A percentile compares a stretch with the other conserved stretches of the same genome.
Conservation (phyloP, 2,797 vertebrate species). For the Dipus sagitta region DNA sequence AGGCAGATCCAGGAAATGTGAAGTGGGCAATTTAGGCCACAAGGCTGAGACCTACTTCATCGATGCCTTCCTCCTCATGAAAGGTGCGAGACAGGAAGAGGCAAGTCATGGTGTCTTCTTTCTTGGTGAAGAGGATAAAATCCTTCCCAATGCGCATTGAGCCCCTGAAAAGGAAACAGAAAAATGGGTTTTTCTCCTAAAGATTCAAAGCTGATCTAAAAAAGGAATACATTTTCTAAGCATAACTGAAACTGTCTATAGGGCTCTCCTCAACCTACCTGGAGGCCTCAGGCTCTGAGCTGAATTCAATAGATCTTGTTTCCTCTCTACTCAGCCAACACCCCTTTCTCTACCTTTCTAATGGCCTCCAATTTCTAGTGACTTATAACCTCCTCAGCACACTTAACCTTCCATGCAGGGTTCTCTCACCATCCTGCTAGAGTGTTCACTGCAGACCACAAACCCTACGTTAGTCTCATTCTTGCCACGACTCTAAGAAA, state of each 20-base stretch:
- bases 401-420: not conserved
- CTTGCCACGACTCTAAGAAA: not conserved
- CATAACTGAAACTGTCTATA: not conserved
- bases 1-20: not conserved
- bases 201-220: conserved; percentile 28
- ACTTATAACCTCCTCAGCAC: not conserved
- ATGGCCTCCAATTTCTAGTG: not conserved
- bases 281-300: not conserved
- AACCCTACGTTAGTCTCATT: not conserved
- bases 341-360: conserved; percentile 10
- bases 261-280: not conserved
- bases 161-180: conserved; percentile 89
- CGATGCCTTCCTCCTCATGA: conserved; percentile 98
- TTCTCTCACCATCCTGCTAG: conserved; percentile 1
- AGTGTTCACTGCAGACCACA: not conserved
- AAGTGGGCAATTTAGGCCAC: not conserved
- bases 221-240: not conserved
- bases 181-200: conserved; percentile 54
- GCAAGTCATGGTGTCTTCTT: conserved; percentile 94
- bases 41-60: conserved; percentile 92
- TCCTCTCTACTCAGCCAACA: not conserved
- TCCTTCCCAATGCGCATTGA: conserved; percentile 99
- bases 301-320: not conserved
- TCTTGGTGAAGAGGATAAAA: conserved; percentile 99
- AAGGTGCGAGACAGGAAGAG: conserved; percentile 98